phyloP scores from a whole-genome alignment of 2,888 invertebrate genomes.

The Andrena flavipes region DNA sequence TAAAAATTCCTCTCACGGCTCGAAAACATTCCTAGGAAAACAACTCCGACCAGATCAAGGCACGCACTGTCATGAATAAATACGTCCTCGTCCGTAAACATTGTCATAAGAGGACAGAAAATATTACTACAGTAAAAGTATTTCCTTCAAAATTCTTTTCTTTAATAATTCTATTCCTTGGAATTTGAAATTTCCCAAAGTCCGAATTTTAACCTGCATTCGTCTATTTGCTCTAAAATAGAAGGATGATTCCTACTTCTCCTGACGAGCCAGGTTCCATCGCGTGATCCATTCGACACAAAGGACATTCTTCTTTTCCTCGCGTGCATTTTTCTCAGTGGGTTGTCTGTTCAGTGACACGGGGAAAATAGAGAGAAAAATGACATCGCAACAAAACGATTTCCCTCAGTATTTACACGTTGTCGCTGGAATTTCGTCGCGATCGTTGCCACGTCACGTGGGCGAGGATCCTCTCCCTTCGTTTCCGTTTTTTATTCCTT shows the following conservation, averaged over 20 bases:
- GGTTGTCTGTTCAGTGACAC: too few species aligned
- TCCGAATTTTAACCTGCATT: too few species aligned
- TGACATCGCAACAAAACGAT: neutral
- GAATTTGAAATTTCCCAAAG: too few species aligned
- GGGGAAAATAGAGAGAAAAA: too few species aligned
- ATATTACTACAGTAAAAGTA: neutral
- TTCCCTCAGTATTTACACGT: constrained; percentile 3
- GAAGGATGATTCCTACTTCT: too few species aligned
- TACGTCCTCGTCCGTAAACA: neutral
- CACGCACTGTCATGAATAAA: neutral
- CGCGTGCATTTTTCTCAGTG: too few species aligned
- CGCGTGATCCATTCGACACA: too few species aligned
- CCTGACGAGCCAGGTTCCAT: too few species aligned
- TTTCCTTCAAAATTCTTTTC: too few species aligned
- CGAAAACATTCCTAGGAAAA: constrained; percentile 9
- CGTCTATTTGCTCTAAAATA: too few species aligned
- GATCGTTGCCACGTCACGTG: constrained; percentile 17
- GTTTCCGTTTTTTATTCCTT: constrained; percentile 21
- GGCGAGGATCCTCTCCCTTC: constrained; percentile 21
- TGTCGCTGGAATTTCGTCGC: constrained; percentile 32
- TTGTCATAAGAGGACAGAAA: neutral
- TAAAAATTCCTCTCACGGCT: neutral
- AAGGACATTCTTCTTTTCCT: neutral
- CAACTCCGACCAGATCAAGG: neutral
- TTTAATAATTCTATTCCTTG: too few species aligned